Evolutionary conservation across 2,797 vertebrate species (phyloP), one percentile per base, ranked within the genome.

Genomic region (Cossypha caffra): DNA sequence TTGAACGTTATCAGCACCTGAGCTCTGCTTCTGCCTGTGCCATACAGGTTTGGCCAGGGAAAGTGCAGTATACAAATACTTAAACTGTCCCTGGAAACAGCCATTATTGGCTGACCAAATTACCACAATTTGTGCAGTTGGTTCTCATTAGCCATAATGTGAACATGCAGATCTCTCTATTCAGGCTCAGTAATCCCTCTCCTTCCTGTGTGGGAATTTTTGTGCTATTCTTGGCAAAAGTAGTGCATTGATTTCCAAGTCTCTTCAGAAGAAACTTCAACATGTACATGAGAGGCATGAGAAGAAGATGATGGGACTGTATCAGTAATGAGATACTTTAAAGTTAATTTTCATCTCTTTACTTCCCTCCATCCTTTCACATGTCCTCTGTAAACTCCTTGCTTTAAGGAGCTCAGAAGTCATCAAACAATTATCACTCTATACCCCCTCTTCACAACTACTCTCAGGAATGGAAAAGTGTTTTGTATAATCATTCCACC

Each of bases 31-130:
- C 51, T 90, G 40, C 51, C 63, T 79, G 28, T 1, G 0, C 25
- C 0, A 0, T 8, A 12, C 17, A 10, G n/a, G 47, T 58, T 45
- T 79, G 38, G 25, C 51, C 40, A 35, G 29, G 59, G 42, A 79
- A 84, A 86, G 42, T 28, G 37, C 28, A 31, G 48, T 25, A 4
- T 45, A 50, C 28, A 37, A 73, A 71, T 18, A 29, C 37, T 91
- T 59, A n/a, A 76, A 61, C 19, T 77, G 42, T 37, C 26, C 50
- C 21, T 59, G 48, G 50, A 83, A 92, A 61, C 25, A 83, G 35
- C n/a, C 28, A 5, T 68, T 90, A 61, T 31, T 52, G 69, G n/a
- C 79, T 57, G 75, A 80, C 68, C 59, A 58, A 77, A 87, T 87
- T 73, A 28, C 43, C 23, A 40, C 18, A 15, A 40, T 75, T 92